Conservation (phyloP, 2,888 invertebrate genomes). For the Plusia festucae region DNA sequence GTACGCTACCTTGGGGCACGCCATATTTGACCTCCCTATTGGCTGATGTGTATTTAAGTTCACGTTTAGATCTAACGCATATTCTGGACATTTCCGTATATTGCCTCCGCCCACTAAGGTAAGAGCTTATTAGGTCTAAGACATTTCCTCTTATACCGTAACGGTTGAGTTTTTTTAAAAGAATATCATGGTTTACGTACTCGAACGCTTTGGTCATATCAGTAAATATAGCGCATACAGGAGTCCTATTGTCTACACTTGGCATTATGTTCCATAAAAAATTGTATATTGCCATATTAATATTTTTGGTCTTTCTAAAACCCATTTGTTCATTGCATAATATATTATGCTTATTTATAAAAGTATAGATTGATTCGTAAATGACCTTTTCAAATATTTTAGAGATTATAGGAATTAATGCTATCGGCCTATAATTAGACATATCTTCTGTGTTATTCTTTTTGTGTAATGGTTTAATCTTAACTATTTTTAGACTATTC, state of each 20-base stretch:
- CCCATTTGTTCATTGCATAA: slow-evolving; percentile 1
- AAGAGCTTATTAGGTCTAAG: background rate
- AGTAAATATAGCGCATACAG: too few species aligned
- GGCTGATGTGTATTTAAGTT: too few species aligned
- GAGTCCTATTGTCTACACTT: background rate
- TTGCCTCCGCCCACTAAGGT: background rate
- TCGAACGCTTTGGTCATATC: background rate
- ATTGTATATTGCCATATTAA: slow-evolving; percentile 3
- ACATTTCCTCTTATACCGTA: background rate
- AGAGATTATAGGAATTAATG: too few species aligned
- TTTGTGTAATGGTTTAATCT: slow-evolving; percentile 1
- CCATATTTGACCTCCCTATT: too few species aligned
- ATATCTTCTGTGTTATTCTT: slow-evolving; percentile 2
- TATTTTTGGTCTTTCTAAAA: slow-evolving; percentile 7
- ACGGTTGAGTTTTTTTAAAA: too few species aligned
- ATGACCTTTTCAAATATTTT: slow-evolving; percentile 9
- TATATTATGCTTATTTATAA: slow-evolving; percentile 2
- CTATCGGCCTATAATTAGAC: background rate
- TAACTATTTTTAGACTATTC: background rate
- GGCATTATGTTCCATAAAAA: background rate
- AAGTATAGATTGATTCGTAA: slow-evolving; percentile 3
- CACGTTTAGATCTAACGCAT: too few species aligned
- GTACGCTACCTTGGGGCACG: too few species aligned
- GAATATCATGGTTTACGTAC: too few species aligned
- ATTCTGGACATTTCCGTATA: background rate